Percentiles rank a stretch among this genome's conserved stretches.
These are phyloP conservation scores for Eurytoma californica DNA, from an alignment of 2,888 invertebrate species.

Conservation along the genomic window DNA sequence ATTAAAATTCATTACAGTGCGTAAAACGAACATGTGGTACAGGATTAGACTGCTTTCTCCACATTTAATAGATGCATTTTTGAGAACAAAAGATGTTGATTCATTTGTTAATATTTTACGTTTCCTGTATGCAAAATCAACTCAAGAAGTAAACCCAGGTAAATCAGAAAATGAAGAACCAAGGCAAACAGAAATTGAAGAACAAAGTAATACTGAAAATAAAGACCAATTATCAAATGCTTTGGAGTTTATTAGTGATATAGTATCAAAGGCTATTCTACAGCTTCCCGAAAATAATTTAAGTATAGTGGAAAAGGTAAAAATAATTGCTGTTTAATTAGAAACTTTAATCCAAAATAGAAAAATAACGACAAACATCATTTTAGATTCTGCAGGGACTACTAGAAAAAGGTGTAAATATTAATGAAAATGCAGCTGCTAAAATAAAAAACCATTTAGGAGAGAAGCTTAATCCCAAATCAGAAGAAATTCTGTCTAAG, in stretches of 20 bases:
- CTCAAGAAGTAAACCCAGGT: background rate
- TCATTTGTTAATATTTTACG: slow-evolving; percentile 22
- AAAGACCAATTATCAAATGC: too few relatives aligned
- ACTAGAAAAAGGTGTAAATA: slow-evolving; percentile 45
- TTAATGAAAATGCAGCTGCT: slow-evolving; percentile 36
- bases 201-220: too few relatives aligned
- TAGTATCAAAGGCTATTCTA: too few relatives aligned
- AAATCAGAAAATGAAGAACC: background rate
- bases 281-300: too few relatives aligned
- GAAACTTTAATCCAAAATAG: background rate
- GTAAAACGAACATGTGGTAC: background rate
- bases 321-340: background rate
- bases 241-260: too few relatives aligned
- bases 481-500: slow-evolving; percentile 28
- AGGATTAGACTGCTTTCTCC: background rate
- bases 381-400: slow-evolving; percentile 49
- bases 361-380: background rate
- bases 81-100: slow-evolving; percentile 16
- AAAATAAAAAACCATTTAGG: slow-evolving; percentile 32
- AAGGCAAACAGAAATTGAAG: too few relatives aligned
- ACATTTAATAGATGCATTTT: background rate
- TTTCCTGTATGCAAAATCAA: background rate
- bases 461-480: slow-evolving; percentile 4
- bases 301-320: too few relatives aligned
- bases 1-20: slow-evolving; percentile 28